A percentile compares a stretch with the other conserved stretches of the same genome.
Conservation (phyloP, 1,140 invertebrate genomes). For the Melipona quadrifasciata region DNA sequence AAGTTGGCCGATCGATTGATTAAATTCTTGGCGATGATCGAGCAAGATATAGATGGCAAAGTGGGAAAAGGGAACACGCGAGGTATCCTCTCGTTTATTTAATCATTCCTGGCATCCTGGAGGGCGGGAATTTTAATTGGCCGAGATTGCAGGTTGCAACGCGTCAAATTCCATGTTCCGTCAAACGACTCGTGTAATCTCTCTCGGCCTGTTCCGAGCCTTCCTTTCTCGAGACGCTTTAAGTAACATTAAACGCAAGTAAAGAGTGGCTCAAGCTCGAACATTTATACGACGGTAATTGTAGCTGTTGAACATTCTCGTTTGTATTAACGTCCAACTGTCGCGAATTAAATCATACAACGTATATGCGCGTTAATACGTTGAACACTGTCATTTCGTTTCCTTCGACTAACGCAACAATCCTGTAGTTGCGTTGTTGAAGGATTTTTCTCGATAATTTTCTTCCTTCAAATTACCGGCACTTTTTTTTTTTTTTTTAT, state of each 20-base stretch:
- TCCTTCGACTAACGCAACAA: too few relatives aligned
- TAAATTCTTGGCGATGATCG: not conserved
- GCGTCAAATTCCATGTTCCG: slow-evolving; percentile 41
- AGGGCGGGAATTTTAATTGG: slow-evolving; percentile 32
- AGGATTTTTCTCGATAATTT: too few relatives aligned
- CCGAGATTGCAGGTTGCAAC: slow-evolving; percentile 26
- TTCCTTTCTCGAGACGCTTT: not conserved
- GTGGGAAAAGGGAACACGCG: not conserved
- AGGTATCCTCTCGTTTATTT: slow-evolving; percentile 16
- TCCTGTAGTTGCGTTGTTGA: too few relatives aligned
- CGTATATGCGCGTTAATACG: too few relatives aligned
- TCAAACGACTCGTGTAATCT: not conserved
- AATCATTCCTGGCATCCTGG: slow-evolving; percentile 2
- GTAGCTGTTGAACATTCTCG: too few relatives aligned
- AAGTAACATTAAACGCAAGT: not conserved
- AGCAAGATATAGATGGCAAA: not conserved
- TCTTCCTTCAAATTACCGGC: too few relatives aligned
- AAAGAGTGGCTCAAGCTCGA: not conserved
- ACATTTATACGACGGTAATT: too few relatives aligned
- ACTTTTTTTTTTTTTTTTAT: too few relatives aligned
- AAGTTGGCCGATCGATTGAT: not conserved
- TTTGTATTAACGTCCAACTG: too few relatives aligned
- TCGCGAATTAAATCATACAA: too few relatives aligned
- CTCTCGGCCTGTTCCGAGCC: too few relatives aligned
- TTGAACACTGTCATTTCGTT: too few relatives aligned